Evolutionary conservation across 2,888 invertebrate species (phyloP), one percentile per base, ranked within the genome.

Genomic region (Pristionchus exspectatus): DNA sequence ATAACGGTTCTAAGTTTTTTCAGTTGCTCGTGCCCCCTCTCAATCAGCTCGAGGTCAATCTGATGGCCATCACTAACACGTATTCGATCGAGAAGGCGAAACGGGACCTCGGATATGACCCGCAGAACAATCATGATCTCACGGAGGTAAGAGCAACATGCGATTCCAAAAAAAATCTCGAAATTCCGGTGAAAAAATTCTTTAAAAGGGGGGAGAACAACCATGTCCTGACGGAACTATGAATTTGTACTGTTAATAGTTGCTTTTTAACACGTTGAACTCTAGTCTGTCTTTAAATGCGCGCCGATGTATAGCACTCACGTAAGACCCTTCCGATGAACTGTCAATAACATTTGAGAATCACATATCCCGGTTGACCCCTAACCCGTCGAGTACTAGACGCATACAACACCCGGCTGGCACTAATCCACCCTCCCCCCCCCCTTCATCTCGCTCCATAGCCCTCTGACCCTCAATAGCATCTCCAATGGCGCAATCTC

Each of bases 21-120:
- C 63, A 83, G 89, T 44, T 30, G 83, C 27, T 89, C 50, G 33
- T 44, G 12, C 81, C 89, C 2, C 59, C 83, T 18, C 44, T 89
- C 44, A 89, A 89, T 54, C 89, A 69, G 38, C 66, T 89, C 12
- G 89, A 89, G 33, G 54, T 91, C 18, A 90, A 90, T 63, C 88
- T 90, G 27, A 59, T 90, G 5, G 90, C 88, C 0, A 87, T 88
- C 7, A 89, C 88, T 21, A 91, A 91, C 88, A 91, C 91, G 10
- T 91, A 90, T 77, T 90, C 90, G 0, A 91, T 91, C 10, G 90
- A 90, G 38, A 63, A 84, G 21, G 91, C 91, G 1, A 33, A 66
- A 72, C 66, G 77, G 30, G 91, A 91, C 30, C 74, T 91, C 0
- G 87, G 72, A 0, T 91, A 87, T 56, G 27, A n/a, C 30, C 91